Base-by-base conservation (phyloP, 2,888 invertebrate species). In the Hecatera dysodea region DNA sequence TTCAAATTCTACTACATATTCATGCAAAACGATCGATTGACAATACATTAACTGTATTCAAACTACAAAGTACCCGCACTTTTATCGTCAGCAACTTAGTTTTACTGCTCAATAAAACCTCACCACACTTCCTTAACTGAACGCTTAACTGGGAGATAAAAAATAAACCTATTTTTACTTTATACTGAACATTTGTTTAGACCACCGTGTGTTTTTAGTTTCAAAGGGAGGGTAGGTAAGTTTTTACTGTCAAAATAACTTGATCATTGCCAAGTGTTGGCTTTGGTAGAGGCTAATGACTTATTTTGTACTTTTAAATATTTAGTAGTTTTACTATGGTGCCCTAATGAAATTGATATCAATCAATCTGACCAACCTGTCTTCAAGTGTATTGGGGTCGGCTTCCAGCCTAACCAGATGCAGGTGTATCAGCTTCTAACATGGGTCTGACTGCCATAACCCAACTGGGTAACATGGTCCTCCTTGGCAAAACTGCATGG, bases 61-160 rank as follows among this genome's bases (percentile, higher is more conserved):
- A 84, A 84, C 81, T 85, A 84, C 84, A 86, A 86, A 86, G 86
- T 87, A 67, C 60, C 62, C 61, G 67, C 64, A 67, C 67, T 85
- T 85, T 81, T 81, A 86, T 84, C 67, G 81, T 80, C 83, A 84
- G 80, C 81, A 85, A 85, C 85, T 85, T 83, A 86, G 83, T 87
- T 88, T 87, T 72, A 87, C 78, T 66, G 78, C 84, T 80, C 80
- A 81, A 83, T 87, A 85, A 87, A 88, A 88, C 82, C 78, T 81
- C 77, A 82, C 87, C 84, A 76, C 78, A 77, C 78, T 86, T 86
- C 85, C 87, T 86, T 81, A 67, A 75, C 76, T 52, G 75, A 65
- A 71, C 67, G 75, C 78, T 82, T 83, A 78, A 70, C 63, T 75
- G 64, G 74, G 19, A 61, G 64, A 78, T 81, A 76, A 81, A 84